A percentile compares a stretch with the other conserved stretches of the same genome.
Evolutionary conservation across 2,113 vertebrate species (phyloP).

Genomic region (Edolisoma coerulescens): DNA sequence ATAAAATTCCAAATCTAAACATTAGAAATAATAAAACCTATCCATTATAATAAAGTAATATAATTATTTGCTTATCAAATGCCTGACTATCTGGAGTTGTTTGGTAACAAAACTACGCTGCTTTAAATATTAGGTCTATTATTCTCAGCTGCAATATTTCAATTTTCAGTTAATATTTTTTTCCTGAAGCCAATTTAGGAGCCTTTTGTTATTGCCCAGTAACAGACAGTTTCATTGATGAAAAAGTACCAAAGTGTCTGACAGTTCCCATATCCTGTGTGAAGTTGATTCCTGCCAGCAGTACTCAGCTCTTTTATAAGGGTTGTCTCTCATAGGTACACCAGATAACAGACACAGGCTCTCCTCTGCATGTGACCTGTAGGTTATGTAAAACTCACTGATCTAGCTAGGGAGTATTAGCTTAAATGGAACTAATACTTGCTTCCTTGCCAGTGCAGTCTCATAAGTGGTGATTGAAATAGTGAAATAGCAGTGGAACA

Average conservation of each 20-base stretch:
- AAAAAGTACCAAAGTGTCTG: not conserved
- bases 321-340: not conserved
- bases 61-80: not conserved
- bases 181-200: not conserved
- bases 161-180: not conserved
- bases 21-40: not conserved
- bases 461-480: not conserved
- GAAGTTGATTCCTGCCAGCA: not conserved
- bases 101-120: not conserved
- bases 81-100: not conserved
- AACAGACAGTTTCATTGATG: not conserved
- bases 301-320: not conserved
- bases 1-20: not conserved
- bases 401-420: not conserved
- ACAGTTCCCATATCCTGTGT: not conserved
- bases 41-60: not conserved
- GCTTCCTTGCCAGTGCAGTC: not conserved
- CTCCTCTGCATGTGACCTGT: not conserved
- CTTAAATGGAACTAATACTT: not conserved
- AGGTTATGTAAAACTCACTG: not conserved
- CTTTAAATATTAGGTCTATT: not conserved
- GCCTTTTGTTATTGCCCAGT: not conserved
- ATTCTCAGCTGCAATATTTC: not conserved
- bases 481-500: not conserved
- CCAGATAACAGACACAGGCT: not conserved